A percentile compares a stretch with the other conserved stretches of the same genome.
phyloP scores from a whole-genome alignment of 2,797 vertebrate species.

The Acipenser transmontanus region DNA sequence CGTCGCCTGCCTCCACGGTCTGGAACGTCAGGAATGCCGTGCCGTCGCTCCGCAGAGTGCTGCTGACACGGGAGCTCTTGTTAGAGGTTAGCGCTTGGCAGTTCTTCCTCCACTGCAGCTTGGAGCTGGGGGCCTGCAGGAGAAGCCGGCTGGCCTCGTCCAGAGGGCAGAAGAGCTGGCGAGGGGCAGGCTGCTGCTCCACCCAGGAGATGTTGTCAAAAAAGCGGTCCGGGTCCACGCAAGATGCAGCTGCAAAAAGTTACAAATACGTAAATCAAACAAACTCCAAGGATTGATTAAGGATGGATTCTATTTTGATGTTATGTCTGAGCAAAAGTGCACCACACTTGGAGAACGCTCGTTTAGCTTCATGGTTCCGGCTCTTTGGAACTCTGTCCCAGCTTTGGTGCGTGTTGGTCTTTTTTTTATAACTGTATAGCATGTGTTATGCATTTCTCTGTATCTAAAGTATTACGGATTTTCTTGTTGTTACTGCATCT shows the following conservation, averaged over 20 bases:
- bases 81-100: conserved; percentile 4
- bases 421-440: too few species aligned
- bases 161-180: conserved; percentile 20
- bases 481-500: too few species aligned
- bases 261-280: too few species aligned
- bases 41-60: conserved; percentile 7
- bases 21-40: conserved; percentile 19
- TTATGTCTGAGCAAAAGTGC: too few species aligned
- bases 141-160: conserved; percentile 11
- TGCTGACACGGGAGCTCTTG: conserved; percentile 3
- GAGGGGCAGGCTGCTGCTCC: conserved; percentile 5
- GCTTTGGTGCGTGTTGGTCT: too few species aligned
- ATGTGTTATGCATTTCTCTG: too few species aligned
- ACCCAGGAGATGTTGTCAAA: conserved; percentile 10
- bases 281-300: too few species aligned
- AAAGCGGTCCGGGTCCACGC: conserved; percentile 8
- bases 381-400: too few species aligned
- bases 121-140: conserved; percentile 6
- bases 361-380: too few species aligned
- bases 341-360: too few species aligned
- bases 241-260: background rate
- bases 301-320: too few species aligned
- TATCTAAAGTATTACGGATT: too few species aligned
- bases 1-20: background rate
- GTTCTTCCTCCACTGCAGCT: conserved; percentile 14